Base-by-base conservation (phyloP, 2,113 vertebrate genomes). In the Eptatretus burgeri region DNA sequence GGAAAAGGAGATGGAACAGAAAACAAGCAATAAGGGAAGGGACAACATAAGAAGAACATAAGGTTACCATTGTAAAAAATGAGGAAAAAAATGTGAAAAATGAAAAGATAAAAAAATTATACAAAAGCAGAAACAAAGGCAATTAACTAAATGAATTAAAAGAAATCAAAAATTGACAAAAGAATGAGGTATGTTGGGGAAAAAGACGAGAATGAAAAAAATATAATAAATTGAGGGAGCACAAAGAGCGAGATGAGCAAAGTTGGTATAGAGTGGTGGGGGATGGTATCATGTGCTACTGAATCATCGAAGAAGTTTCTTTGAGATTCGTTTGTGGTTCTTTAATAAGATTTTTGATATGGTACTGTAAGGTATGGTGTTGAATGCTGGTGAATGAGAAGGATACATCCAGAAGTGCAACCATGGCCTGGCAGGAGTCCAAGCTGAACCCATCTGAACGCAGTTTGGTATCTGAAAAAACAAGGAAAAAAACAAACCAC, bases 21-120 rank as follows among this genome's bases (percentile, higher is more conserved):
- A 74, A 78, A 76, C 76, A 77, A 68, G 75, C 75, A 73, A 77
- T 76, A 69, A 78, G 71, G 77, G 79, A 84, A 79, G 80, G 79
- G 74, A 80, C 81, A 79, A 83, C 76, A 81, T 74, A 80, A 74
- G 82, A 72, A 78, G 77, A 77, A 76, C 51, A 64, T 51, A 64
- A 51, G 41, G 52, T 17, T 18, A 51, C 19, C 17, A 10, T 51
- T 18, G 51, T 17, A 64, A 11, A 64, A 51, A 63, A 41, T n/a
- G 14, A 64, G 9, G 52, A 13, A 13, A 8, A 63, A 41, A 13
- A 63, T 14, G 49, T 13, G 49, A 19, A 14, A 63, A 18, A 64
- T 64, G 52, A 76, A 74, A 73, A 69, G 72, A 75, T 41, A 41
- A 75, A 72, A n/a, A 68, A 67, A 71, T 76, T 69, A 71, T 50